Percentiles rank a stretch among this genome's conserved stretches.
These are phyloP conservation scores for Enhydra lutris DNA, from an alignment of 2,113 vertebrate species.

Conservation along the genomic window DNA sequence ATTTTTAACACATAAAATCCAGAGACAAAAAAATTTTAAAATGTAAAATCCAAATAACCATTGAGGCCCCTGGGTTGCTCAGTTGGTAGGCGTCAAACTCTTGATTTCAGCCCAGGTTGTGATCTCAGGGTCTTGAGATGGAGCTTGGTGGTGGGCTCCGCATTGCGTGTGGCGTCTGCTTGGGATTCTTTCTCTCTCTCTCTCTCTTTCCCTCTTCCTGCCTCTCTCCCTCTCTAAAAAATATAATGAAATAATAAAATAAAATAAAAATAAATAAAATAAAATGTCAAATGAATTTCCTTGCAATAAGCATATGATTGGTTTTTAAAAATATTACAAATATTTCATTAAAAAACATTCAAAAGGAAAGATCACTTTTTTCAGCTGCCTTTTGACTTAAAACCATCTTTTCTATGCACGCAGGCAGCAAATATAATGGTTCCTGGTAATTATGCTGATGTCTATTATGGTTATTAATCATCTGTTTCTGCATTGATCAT, in stretches of 20 bases:
- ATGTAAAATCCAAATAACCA: slow-evolving; percentile 48
- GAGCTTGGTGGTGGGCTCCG: not conserved
- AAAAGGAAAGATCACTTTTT: slow-evolving; percentile 22
- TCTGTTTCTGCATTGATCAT: not conserved
- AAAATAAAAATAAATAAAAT: not conserved
- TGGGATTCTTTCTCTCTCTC: not conserved
- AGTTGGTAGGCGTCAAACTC: not conserved
- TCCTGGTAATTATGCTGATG: not conserved
- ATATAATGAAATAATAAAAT: not conserved
- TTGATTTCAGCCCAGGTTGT: not conserved
- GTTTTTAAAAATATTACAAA: slow-evolving; percentile 45
- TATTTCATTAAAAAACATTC: not conserved
- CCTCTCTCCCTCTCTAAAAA: not conserved
- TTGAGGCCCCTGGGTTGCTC: not conserved
- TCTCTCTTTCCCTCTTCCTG: not conserved
- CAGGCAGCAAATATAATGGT: not conserved
- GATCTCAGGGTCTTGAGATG: not conserved
- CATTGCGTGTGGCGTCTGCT: not conserved
- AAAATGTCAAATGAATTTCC: slow-evolving; percentile 35
- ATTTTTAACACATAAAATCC: slow-evolving; percentile 61
- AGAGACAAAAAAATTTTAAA: slow-evolving; percentile 32
- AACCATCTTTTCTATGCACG: not conserved
- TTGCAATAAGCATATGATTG: slow-evolving; percentile 26
- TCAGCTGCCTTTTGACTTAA: not conserved
- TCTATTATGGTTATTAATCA: not conserved